Conservation (phyloP, 2,888 invertebrate species). For the Congeria kusceri region DNA sequence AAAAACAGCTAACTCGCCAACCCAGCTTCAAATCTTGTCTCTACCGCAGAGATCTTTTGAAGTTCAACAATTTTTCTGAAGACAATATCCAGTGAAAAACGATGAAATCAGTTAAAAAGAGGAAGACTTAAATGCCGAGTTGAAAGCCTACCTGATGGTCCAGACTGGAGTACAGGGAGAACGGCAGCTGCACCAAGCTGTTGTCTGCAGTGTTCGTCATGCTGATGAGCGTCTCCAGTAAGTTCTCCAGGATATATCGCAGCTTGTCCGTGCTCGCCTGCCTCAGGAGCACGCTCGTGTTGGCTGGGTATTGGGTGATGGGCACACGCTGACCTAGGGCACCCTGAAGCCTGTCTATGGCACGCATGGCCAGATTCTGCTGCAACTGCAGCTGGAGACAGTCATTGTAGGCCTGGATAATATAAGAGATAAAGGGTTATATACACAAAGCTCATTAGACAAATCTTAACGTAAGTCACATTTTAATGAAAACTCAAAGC, state of each 20-base stretch:
- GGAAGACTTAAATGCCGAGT: no score
- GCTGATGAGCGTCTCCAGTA: constrained; percentile 92
- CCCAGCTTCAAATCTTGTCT: neutral
- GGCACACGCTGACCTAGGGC: constrained; percentile 82
- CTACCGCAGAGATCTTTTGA: no score
- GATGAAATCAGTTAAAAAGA: no score
- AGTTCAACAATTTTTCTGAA: no score
- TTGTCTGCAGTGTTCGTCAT: constrained; percentile 74
- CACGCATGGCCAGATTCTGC: constrained; percentile 90
- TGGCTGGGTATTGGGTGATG: constrained; percentile 44
- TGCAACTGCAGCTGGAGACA: constrained; percentile 95
- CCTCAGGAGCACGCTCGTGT: constrained; percentile 85
- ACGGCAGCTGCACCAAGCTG: constrained; percentile 85
- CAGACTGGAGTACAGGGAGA: constrained; percentile 79
- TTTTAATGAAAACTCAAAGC: no score
- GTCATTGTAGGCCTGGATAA: constrained; percentile 89
- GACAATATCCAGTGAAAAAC: no score
- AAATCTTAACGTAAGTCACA: no score
- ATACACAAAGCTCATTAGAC: no score
- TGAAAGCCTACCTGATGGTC: constrained; percentile 63
- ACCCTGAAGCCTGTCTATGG: constrained; percentile 90
- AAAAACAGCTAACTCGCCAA: neutral
- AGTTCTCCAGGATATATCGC: constrained; percentile 91
- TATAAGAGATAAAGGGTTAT: no score
- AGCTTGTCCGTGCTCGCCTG: constrained; percentile 90